A percentile compares a stretch with the other conserved stretches of the same genome.
Conservation (phyloP, 2,113 vertebrate genomes). For the Girardinichthys multiradiatus region DNA sequence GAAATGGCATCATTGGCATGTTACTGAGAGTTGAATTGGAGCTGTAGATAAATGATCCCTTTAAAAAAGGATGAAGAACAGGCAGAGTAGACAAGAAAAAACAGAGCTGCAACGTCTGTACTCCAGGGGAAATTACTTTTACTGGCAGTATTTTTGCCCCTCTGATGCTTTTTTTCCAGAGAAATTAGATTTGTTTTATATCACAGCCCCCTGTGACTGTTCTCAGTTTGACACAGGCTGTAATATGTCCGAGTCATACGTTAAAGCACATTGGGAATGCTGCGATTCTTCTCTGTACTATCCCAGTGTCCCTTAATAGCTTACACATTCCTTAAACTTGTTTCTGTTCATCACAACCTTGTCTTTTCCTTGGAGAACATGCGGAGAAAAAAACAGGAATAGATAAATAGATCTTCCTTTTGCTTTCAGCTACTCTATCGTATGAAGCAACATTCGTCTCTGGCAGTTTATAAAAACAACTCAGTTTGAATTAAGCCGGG, state of each 20-base stretch:
- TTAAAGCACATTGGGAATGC: not conserved
- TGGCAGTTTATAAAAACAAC: too few relatives aligned
- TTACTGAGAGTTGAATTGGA: slow-evolving; percentile 2
- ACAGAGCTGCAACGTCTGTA: not conserved
- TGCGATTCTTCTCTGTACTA: not conserved
- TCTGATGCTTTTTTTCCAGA: slow-evolving; percentile 1
- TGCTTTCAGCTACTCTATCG: too few relatives aligned
- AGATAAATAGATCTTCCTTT: too few relatives aligned
- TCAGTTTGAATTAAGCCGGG: too few relatives aligned
- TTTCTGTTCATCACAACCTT: not conserved
- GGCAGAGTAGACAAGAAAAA: not conserved
- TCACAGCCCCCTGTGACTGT: not conserved
- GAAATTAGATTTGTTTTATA: slow-evolving; percentile 4
- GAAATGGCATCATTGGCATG: slow-evolving; percentile 11
- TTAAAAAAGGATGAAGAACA: not conserved
- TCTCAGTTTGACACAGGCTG: not conserved
- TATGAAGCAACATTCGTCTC: too few relatives aligned
- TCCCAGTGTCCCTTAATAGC: slow-evolving; percentile 5
- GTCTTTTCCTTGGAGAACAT: not conserved
- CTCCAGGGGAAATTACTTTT: not conserved
- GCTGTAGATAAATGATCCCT: slow-evolving; percentile 6
- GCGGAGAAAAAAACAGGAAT: not conserved
- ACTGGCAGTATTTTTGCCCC: slow-evolving; percentile 2
- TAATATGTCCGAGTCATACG: slow-evolving; percentile 9
- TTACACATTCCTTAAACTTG: not conserved